phyloP scores from a whole-genome alignment of 1,140 invertebrate genomes.

The Hestina assimilis region DNA sequence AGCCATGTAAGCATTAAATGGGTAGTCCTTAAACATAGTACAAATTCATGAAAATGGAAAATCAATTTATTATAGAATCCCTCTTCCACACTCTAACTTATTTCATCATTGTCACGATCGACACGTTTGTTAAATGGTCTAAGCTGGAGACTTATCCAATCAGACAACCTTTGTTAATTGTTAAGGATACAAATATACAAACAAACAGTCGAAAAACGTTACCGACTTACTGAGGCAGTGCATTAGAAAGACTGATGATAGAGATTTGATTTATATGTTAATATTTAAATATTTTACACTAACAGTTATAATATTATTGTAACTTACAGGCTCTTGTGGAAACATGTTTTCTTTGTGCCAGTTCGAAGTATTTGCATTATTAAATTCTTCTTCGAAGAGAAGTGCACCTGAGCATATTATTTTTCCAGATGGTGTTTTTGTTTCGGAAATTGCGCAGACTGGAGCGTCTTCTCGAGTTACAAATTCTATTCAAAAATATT shows the following conservation, averaged over 20 bases:
- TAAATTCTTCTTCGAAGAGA: not conserved
- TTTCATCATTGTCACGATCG: too few species aligned
- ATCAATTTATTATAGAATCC: too few species aligned
- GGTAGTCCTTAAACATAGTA: slow-evolving; percentile 71
- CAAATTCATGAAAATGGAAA: not conserved
- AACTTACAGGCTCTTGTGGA: not conserved
- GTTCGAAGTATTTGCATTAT: not conserved
- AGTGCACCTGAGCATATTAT: not conserved
- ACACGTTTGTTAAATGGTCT: too few species aligned
- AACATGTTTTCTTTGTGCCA: not conserved
- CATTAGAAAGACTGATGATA: too few species aligned
- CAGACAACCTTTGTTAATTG: too few species aligned
- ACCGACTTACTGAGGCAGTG: too few species aligned
- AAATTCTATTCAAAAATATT: not conserved
- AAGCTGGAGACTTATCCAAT: too few species aligned
- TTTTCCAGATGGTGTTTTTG: not conserved
- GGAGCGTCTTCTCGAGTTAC: not conserved
- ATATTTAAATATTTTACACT: not conserved
- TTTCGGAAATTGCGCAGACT: not conserved
- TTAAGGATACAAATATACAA: too few species aligned
- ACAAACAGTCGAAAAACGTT: too few species aligned
- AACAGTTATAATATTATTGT: not conserved
- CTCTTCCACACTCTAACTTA: too few species aligned
- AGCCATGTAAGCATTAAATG: slow-evolving; percentile 85
- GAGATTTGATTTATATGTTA: not conserved